These are phyloP conservation scores for Drosophila seguyi DNA, from an alignment of 1,140 invertebrate species.

Conservation along the genomic window DNA sequence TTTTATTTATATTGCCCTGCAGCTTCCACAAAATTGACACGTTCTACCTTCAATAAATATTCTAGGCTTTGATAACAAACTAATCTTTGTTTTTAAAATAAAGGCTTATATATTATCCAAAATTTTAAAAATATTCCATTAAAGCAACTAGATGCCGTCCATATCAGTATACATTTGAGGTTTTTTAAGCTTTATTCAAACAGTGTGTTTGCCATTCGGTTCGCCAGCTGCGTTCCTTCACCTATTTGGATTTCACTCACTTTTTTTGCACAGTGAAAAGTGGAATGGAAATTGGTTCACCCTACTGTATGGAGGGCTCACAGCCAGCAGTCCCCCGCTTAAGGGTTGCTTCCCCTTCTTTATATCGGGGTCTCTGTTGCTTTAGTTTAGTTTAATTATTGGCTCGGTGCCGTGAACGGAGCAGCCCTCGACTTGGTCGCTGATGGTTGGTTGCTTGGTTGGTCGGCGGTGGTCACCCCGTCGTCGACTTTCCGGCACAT, in stretches of 20 bases:
- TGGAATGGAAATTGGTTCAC: constrained; percentile 52
- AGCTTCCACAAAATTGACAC: neutral
- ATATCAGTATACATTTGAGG: neutral
- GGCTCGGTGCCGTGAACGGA: constrained; percentile 58
- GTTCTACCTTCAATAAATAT: neutral
- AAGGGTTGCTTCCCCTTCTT: constrained; percentile 58
- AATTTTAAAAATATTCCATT: neutral
- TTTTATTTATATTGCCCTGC: constrained; percentile 19
- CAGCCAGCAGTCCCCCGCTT: constrained; percentile 40
- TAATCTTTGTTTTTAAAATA: neutral
- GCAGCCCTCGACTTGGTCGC: constrained; percentile 34
- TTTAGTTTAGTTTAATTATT: constrained; percentile 80
- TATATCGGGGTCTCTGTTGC: constrained; percentile 24
- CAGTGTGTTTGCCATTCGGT: constrained; percentile 34
- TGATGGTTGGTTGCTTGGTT: constrained; percentile 14
- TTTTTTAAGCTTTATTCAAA: constrained; percentile 28
- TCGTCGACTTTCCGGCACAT: constrained; percentile 65
- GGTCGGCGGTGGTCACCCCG: constrained; percentile 56
- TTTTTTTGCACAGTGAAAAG: constrained; percentile 42
- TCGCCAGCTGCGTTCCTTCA: constrained; percentile 11
- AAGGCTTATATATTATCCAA: neutral
- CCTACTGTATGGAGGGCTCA: constrained; percentile 41
- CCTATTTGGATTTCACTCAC: neutral
- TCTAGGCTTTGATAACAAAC: neutral
- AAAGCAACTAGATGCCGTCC: neutral